Evolutionary conservation across 1,140 invertebrate species (phyloP), one percentile per base, ranked within the genome.

Genomic region (Galleria mellonella): DNA sequence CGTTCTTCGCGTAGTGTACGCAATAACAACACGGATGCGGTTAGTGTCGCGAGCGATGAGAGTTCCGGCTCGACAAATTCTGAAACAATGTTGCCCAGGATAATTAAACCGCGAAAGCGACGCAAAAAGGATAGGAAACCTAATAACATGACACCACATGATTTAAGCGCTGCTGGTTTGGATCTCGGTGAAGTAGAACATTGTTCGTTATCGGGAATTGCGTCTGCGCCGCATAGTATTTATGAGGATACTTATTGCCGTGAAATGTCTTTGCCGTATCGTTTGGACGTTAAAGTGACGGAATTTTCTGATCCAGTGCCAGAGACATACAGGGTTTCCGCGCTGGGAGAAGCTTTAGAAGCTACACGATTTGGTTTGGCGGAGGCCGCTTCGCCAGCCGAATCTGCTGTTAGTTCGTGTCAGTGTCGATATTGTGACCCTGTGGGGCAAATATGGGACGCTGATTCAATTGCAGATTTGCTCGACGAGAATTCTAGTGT

Each of bases 41-140:
- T 91, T 51, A 92, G 91, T 72, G 91, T 93, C 43, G 89, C 91
- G 9, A 93, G 92, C 72, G 93, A 94, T 70, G 92, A 94, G 76
- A 93, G 92, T 77, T 92, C 91, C 45, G 90, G 89, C 8, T 91
- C 91, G 5, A 74, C 88, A 32, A 90, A 91, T 55, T 93, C 92
- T 1, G 94, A 95, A 59, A 93, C 91, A 43, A 93, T 92, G 76
- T 74, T 96, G 57, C 95, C 94, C 13, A 88, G 94, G 33, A 95
- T 96, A 39, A 96, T 96, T 62, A 97, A 96, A 74, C 94, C 94
- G 0, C 85, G 94, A 8, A 97, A 97, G 72, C 89, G 95, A 11
- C 90, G 94, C 63, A 97, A 96, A 90, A 96, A 96, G 78, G 94
- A 96, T 62, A 88, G 94, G 41, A 95, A 95, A 71, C 91, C 92